Base-by-base conservation (phyloP, 2,888 invertebrate species). In the Agrochola lychnidis region DNA sequence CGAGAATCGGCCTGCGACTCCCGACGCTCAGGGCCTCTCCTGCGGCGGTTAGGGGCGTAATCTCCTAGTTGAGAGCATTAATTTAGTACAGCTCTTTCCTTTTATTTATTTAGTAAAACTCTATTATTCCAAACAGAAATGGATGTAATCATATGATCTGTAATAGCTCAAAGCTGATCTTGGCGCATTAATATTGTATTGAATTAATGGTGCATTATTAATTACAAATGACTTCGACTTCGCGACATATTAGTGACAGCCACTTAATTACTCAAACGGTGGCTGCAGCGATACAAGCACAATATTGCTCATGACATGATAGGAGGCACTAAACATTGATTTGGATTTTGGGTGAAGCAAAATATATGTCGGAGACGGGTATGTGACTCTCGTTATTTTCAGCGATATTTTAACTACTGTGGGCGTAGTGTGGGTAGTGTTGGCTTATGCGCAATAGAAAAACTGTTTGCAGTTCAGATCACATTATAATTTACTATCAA, bases 121-220 rank as follows among this genome's bases (percentile, higher is more conserved):
- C 16, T 36, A 0, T 36, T 25, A 36, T 10, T 14, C 36, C 36
- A 51, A 72, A 40, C 12, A 16, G 4, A 67, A 53, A 56, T n/a
- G 0, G 16, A 14, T 63, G 6, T 30, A 25, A 66, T 4, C 57
- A 40, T 59, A 62, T 78, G 70, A 85, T 77, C 63, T 82, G 59
- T 67, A 69, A 75, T 75, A 51, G 56, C 56, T 76, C 62, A 78
- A 62, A 62, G 61, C 66, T 79, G 75, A 81, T 81, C 74, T 69
- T 53, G 45, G 14, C 67, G 36, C 79, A 85, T 81, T 83, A 78
- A 76, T 81, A 74, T 73, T 72, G 73, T 48, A 63, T 78, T 66
- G 73, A 83, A 86, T 87, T 85, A 85, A 86, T 85, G 70, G 79
- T 74, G 73, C 83, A 81, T 71, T 78, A 85, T 79, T 81, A 85